Evolutionary conservation across 2,888 invertebrate genomes (phyloP), one percentile per base, ranked within the genome.

Genomic region (Polymixis flavicincta): DNA sequence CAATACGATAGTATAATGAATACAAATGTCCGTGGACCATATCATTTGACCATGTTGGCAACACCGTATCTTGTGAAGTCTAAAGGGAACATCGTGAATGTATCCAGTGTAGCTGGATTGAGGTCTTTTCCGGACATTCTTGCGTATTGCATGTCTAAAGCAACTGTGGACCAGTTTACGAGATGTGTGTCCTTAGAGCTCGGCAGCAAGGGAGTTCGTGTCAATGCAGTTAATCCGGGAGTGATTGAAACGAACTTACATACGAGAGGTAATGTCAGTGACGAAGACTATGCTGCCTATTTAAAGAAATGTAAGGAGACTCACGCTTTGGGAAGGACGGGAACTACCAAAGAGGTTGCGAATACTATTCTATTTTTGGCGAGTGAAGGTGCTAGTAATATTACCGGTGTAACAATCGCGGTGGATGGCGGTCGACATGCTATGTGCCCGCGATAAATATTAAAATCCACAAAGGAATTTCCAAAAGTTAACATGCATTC

Each of bases 101-200:
- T 99, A 0, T 99, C 99, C 6, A 99, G 99, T 92, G 98, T 99
- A 1, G 97, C 97, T 90, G 99, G 99, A 13, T 92, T 98, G 17
- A 96, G 98, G 89, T 97, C 99, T 78, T 99, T 99, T 90, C 97
- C 98, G 0, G 98, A 98, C 57, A 97, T 98, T 9, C 92, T 99
- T 68, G 97, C 98, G 0, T 99, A 99, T 92, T 97, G 97, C 87
- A 97, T 99, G 95, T 98, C 98, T 17, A 99, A 99, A 95, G 97
- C 98, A 50, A 98, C 99, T 4, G 92, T 99, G 9, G 99, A 99
- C 94, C 99, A 99, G 90, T 97, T 99, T 85, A 99, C 99, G 0
- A 97, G 97, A 90, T 99, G 98, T 92, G 96, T 97, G 13, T 98
- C 99, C 6, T 93, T 99, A 57, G 99, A 98, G 88, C 93, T 98